Conservation (phyloP, 2,113 vertebrate genomes). For the Cichladusa arquata region DNA sequence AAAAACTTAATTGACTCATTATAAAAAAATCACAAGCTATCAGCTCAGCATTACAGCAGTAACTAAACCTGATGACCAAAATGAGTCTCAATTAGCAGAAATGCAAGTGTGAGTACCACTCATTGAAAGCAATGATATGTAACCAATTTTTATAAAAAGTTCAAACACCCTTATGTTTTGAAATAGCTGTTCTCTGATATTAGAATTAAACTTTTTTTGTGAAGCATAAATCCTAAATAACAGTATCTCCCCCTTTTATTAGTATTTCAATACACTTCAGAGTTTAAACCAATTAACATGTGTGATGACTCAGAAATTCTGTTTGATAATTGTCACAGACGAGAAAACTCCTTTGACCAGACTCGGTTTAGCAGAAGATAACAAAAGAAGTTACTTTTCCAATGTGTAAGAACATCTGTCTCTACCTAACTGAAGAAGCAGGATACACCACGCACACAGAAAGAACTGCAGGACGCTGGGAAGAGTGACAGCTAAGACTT, state of each 20-base stretch:
- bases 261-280: background rate
- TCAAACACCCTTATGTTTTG: background rate
- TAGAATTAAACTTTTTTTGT: background rate
- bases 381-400: background rate
- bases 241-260: background rate
- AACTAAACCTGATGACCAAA: background rate
- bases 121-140: background rate
- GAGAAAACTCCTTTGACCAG: background rate
- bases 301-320: background rate
- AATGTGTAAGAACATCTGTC: background rate
- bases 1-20: background rate
- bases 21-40: background rate
- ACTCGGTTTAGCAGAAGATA: background rate
- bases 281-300: background rate
- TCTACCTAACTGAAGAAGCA: background rate
- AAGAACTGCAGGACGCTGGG: background rate
- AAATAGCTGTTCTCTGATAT: background rate
- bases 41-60: background rate
- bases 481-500: background rate
- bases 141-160: background rate
- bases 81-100: background rate
- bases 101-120: background rate
- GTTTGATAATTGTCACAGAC: background rate
- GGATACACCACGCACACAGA: background rate
- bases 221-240: background rate